These are phyloP conservation scores for Trissolcus basalis DNA, from an alignment of 1,140 invertebrate species.

Conservation along the genomic window DNA sequence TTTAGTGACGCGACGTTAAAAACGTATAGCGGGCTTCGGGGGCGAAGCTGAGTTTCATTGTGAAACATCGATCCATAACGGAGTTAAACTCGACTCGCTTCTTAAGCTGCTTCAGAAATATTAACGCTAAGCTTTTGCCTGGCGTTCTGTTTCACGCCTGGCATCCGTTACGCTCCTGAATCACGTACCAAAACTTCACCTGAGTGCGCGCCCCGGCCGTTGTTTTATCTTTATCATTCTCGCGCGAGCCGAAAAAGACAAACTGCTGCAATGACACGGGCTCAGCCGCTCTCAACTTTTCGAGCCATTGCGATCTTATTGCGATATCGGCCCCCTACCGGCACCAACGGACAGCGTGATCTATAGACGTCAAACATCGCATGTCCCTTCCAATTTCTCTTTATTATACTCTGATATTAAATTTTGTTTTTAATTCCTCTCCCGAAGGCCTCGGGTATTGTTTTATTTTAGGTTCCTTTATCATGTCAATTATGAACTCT, in stretches of 20 bases:
- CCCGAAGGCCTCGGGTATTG: no score
- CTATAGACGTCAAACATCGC: conserved; percentile 48
- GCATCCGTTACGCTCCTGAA: conserved; percentile 48
- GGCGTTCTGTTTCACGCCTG: conserved; percentile 31
- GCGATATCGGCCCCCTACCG: conserved; percentile 44
- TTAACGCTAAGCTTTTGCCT: conserved; percentile 38
- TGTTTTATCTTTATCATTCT: conserved; percentile 55
- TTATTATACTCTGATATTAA: conserved; percentile 28
- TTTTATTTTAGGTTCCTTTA: no score
- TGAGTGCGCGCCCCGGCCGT: conserved; percentile 22
- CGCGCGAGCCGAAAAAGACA: conserved; percentile 50
- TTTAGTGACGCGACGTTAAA: conserved; percentile 9
- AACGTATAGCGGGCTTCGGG: conserved; percentile 30
- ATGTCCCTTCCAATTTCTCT: conserved; percentile 14
- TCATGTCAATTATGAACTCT: no score
- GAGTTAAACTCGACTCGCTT: conserved; percentile 44
- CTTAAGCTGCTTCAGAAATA: conserved; percentile 54
- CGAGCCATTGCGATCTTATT: conserved; percentile 51
- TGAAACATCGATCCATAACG: conserved; percentile 48
- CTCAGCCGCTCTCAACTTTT: conserved; percentile 40
- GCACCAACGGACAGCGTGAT: conserved; percentile 50
- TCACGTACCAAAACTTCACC: conserved; percentile 57
- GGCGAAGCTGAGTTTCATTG: conserved; percentile 31
- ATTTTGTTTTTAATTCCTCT: no score
- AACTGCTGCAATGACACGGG: conserved; percentile 38